phyloP scores from a whole-genome alignment of 2,888 invertebrate genomes.

The Chrysopilus asiliformis region DNA sequence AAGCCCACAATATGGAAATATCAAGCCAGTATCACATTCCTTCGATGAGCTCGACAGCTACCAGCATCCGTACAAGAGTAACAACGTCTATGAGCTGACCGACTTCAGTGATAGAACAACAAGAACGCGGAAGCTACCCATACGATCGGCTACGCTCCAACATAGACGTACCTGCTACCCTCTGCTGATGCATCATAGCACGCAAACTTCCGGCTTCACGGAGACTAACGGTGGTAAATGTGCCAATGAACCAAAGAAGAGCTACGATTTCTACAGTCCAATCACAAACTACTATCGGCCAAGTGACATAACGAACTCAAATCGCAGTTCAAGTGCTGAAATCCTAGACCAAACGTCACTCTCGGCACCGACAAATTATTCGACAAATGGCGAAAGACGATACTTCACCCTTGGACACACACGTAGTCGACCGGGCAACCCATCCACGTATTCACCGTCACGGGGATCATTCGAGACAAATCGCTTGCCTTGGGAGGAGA shows the following conservation, averaged over 20 bases:
- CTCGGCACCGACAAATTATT: constrained; percentile 11
- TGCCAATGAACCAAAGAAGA: constrained; percentile 18
- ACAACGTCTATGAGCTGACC: constrained; percentile 27
- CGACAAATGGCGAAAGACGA: constrained; percentile 18
- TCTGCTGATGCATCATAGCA: not conserved
- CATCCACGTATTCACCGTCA: not conserved
- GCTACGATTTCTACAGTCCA: constrained; percentile 18
- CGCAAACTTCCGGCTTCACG: not conserved
- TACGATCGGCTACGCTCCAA: constrained; percentile 12
- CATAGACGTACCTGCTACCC: constrained; percentile 8
- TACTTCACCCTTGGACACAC: constrained; percentile 34
- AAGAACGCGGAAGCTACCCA: constrained; percentile 12
- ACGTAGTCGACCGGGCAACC: constrained; percentile 14
- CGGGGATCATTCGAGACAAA: not conserved
- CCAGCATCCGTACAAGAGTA: not conserved
- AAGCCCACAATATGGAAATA: constrained; percentile 27
- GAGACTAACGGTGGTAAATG: not conserved
- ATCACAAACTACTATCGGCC: constrained; percentile 23
- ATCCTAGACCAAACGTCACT: constrained; percentile 23
- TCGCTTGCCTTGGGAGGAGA: constrained; percentile 1
- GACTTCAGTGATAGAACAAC: constrained; percentile 18
- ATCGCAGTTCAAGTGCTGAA: constrained; percentile 31
- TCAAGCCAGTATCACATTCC: constrained; percentile 22
- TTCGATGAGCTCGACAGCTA: constrained; percentile 6
- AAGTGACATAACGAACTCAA: constrained; percentile 20